Evolutionary conservation across 1,140 invertebrate genomes (phyloP).

Genomic region (Ylistrum balloti): DNA sequence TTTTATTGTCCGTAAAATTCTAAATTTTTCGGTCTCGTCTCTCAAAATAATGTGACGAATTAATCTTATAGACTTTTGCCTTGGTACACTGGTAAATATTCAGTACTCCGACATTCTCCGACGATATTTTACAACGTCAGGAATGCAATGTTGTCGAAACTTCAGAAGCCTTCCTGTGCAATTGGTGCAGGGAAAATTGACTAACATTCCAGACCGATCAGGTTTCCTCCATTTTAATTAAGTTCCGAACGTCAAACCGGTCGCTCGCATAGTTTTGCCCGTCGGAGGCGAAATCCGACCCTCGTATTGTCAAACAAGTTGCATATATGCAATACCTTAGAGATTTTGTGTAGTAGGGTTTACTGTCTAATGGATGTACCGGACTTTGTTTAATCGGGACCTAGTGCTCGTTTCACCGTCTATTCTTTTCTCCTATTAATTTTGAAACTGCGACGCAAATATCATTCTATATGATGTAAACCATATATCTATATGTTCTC

Average conservation of each 20-base stretch:
- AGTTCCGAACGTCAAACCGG: constrained; percentile 6
- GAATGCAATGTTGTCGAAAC: constrained; percentile 33
- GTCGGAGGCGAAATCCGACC: background rate
- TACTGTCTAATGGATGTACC: background rate
- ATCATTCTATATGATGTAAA: too few species aligned
- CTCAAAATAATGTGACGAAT: constrained; percentile 21
- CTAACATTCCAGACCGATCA: constrained; percentile 23
- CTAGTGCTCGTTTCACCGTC: background rate
- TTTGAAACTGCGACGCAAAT: too few species aligned
- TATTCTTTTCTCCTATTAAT: too few species aligned
- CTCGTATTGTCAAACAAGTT: background rate
- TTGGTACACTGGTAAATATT: background rate
- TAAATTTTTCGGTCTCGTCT: constrained; percentile 25
- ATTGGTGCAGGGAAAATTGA: constrained; percentile 30
- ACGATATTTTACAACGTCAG: background rate
- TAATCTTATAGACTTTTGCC: background rate
- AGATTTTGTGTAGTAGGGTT: background rate
- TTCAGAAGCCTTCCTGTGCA: background rate
- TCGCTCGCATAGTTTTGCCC: constrained; percentile 24
- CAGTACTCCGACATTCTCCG: background rate
- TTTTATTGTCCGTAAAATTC: constrained; percentile 11
- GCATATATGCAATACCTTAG: constrained; percentile 5
- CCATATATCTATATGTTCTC: too few species aligned
- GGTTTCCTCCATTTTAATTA: constrained; percentile 8
- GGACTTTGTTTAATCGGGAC: background rate